phyloP scores from a whole-genome alignment of 1,140 invertebrate species.

The Cydia fagiglandana region DNA sequence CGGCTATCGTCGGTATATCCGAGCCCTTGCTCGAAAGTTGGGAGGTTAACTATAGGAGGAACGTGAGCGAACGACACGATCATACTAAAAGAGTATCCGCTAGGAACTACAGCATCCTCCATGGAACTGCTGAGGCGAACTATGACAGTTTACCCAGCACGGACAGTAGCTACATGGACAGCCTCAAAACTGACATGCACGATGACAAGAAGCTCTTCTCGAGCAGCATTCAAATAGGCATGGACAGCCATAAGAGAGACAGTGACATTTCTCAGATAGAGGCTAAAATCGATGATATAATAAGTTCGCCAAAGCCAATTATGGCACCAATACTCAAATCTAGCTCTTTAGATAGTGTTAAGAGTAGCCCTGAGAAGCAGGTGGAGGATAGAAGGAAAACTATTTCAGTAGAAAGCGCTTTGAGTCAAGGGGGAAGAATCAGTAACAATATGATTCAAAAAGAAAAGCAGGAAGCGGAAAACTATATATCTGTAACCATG shows the following conservation, averaged over 20 bases:
- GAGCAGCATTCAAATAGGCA: constrained; percentile 66
- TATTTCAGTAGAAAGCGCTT: constrained; percentile 73
- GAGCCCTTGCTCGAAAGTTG: constrained; percentile 78
- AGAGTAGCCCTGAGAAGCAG: constrained; percentile 77
- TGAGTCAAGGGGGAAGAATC: constrained; percentile 57
- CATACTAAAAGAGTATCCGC: constrained; percentile 66
- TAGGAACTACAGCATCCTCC: constrained; percentile 65
- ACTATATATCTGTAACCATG: constrained; percentile 71
- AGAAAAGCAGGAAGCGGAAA: constrained; percentile 63
- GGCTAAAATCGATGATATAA: constrained; percentile 79
- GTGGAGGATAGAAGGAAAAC: constrained; percentile 73
- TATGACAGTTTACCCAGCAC: constrained; percentile 73
- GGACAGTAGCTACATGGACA: constrained; percentile 74
- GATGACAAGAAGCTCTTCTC: constrained; percentile 67
- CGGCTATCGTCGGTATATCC: constrained; percentile 76
- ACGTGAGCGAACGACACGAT: constrained; percentile 69
- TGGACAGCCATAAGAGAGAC: constrained; percentile 67
- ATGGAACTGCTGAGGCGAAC: constrained; percentile 58
- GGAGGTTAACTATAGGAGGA: constrained; percentile 77
- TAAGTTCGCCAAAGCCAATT: constrained; percentile 76
- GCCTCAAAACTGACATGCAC: constrained; percentile 65
- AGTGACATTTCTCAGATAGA: constrained; percentile 76
- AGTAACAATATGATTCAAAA: constrained; percentile 43
- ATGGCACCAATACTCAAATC: constrained; percentile 77
- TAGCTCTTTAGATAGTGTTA: constrained; percentile 80